phyloP scores from a whole-genome alignment of 2,113 vertebrate species.

The Burhinus bistriatus region DNA sequence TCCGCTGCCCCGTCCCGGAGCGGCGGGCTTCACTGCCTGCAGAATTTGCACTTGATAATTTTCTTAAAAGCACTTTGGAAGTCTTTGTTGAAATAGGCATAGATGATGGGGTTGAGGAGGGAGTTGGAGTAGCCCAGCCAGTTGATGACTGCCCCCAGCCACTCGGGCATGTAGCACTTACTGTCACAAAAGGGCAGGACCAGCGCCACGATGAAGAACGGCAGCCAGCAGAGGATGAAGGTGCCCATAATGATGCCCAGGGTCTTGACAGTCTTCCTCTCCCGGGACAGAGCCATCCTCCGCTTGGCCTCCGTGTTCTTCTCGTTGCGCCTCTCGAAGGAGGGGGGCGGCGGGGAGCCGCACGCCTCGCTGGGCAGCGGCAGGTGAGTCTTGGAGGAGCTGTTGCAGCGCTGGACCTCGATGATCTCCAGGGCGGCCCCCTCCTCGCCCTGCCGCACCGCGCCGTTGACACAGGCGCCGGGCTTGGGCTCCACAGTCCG shows the following conservation, averaged over 20 bases:
- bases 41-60: constrained; percentile 94
- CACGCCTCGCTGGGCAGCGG: constrained; percentile 79
- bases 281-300: constrained; percentile 90
- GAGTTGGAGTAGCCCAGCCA: constrained; percentile 99
- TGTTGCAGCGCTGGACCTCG: constrained; percentile 79
- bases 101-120: constrained; percentile 95
- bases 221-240: constrained; percentile 98
- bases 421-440: constrained; percentile 86
- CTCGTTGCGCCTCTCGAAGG: constrained; percentile 81
- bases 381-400: constrained; percentile 84
- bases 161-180: constrained; percentile 89
- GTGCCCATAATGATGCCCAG: constrained; percentile 98
- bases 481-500: constrained; percentile 72
- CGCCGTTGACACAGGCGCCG: constrained; percentile 82
- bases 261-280: constrained; percentile 95
- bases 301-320: constrained; percentile 84
- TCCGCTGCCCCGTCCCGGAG: not conserved
- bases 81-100: constrained; percentile 99
- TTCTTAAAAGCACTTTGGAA: constrained; percentile 98
- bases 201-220: constrained; percentile 95
- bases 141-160: constrained; percentile 90
- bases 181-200: constrained; percentile 91
- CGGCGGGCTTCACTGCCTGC: constrained; percentile 72
- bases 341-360: constrained; percentile 56
- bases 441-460: constrained; percentile 78